Percentiles rank a stretch among this genome's conserved stretches.
Conservation (phyloP, 2,113 vertebrate species). For the Epinephelus lanceolatus region DNA sequence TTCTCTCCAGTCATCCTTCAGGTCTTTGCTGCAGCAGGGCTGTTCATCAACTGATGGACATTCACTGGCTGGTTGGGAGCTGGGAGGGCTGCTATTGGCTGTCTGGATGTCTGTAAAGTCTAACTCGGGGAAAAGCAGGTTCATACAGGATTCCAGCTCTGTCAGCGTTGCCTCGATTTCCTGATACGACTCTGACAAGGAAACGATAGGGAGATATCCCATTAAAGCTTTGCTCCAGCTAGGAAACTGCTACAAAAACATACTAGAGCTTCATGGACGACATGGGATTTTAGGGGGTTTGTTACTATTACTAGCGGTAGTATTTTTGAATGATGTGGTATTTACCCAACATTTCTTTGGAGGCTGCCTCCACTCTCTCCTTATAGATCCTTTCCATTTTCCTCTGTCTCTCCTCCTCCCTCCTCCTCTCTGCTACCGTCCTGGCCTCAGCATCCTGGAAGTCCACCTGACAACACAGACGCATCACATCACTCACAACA, state of each 20-base stretch:
- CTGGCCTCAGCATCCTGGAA: slow-evolving; percentile 90
- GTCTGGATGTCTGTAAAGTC: slow-evolving; percentile 26
- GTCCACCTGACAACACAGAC: slow-evolving; percentile 87
- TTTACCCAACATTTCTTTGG: slow-evolving; percentile 91
- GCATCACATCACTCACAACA: background rate
- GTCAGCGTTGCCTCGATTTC: slow-evolving; percentile 87
- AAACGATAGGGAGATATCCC: background rate
- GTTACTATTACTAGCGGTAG: background rate
- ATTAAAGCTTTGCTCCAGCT: background rate
- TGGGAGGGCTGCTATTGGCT: background rate
- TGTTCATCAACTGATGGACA: slow-evolving; percentile 76
- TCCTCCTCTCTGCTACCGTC: slow-evolving; percentile 88
- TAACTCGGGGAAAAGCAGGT: slow-evolving; percentile 86
- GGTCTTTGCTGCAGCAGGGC: slow-evolving; percentile 91
- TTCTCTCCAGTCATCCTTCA: slow-evolving; percentile 43
- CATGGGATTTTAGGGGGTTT: background rate
- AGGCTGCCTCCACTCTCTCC: slow-evolving; percentile 87
- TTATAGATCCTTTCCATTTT: slow-evolving; percentile 89
- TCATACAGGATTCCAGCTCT: slow-evolving; percentile 92
- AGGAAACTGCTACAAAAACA: background rate
- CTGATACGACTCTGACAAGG: slow-evolving; percentile 82
- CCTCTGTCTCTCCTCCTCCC: slow-evolving; percentile 89
- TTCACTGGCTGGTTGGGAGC: background rate
- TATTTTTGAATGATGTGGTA: no score
- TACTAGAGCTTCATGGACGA: background rate